phyloP scores from a whole-genome alignment of 2,113 vertebrate species.

The Motacilla alba region DNA sequence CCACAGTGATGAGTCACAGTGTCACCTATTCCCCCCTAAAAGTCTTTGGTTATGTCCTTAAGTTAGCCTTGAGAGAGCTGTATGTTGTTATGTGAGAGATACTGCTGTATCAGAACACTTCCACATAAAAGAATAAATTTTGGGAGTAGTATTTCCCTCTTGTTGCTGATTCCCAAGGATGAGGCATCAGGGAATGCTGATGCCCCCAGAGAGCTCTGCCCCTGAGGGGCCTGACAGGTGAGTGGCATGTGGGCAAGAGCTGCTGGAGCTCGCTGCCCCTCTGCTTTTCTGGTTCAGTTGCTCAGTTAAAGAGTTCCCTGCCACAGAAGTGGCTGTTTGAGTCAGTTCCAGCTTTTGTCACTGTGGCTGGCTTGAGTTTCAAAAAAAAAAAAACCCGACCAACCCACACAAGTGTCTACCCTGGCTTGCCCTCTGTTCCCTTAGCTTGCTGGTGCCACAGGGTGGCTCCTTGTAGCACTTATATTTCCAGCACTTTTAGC shows the following conservation, averaged over 20 bases:
- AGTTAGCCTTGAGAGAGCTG: neutral
- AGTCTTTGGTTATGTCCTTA: rapidly evolving
- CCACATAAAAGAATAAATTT: neutral
- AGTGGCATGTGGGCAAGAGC: neutral
- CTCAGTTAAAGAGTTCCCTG: neutral
- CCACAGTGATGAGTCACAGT: rapidly evolving
- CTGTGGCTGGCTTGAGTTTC: neutral
- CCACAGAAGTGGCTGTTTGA: neutral
- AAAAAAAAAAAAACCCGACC: neutral
- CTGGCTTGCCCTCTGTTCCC: conserved; percentile 13
- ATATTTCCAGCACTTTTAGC: neutral
- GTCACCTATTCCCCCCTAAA: neutral
- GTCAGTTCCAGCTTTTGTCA: conserved; percentile 12
- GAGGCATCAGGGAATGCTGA: neutral
- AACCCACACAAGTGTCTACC: neutral
- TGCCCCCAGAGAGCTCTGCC: neutral
- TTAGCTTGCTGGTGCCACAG: conserved; percentile 59
- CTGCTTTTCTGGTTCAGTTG: neutral
- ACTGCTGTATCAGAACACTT: neutral
- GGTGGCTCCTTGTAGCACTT: conserved; percentile 61
- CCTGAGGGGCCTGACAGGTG: neutral
- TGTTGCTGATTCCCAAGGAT: neutral
- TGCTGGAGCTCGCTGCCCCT: neutral
- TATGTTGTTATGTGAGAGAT: neutral
- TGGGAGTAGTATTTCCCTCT: neutral